These are phyloP conservation scores for Knipowitschia caucasica DNA, from an alignment of 2,797 vertebrate genomes.

Conservation along the genomic window DNA sequence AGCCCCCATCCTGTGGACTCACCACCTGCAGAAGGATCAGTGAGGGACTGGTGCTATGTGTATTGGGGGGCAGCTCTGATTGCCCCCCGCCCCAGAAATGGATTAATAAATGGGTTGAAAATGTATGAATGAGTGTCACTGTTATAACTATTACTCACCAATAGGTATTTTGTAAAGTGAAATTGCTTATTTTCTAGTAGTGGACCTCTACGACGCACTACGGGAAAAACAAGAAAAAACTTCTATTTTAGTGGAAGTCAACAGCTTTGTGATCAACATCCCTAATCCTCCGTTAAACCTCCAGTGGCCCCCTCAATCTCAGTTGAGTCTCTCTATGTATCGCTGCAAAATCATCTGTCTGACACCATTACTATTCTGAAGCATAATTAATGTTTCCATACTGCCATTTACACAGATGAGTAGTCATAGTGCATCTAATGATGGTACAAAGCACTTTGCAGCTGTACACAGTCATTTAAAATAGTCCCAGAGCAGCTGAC, in stretches of 20 bases:
- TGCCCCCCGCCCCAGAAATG: too few relatives aligned
- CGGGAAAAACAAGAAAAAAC: too few relatives aligned
- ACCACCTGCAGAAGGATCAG: too few relatives aligned
- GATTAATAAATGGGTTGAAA: too few relatives aligned
- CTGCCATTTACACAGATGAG: conserved; percentile 39
- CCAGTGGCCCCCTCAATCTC: conserved; percentile 37
- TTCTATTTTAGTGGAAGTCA: conserved; percentile 3
- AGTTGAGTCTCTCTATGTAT: conserved; percentile 44
- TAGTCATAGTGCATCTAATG: conserved; percentile 37
- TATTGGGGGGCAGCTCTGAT: too few relatives aligned
- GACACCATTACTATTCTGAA: conserved; percentile 52
- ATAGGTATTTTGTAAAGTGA: too few relatives aligned
- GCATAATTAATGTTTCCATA: conserved; percentile 52
- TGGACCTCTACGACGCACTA: too few relatives aligned
- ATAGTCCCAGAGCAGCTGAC: conserved; percentile 23
- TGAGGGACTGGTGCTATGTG: too few relatives aligned
- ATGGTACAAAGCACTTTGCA: conserved; percentile 38
- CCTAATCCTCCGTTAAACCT: conserved; percentile 53
- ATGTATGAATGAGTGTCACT: too few relatives aligned
- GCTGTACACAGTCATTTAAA: conserved; percentile 33
- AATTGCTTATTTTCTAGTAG: too few relatives aligned
- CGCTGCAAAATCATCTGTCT: conserved; percentile 48
- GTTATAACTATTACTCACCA: too few relatives aligned
- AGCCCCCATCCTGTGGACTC: too few relatives aligned
- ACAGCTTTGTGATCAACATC: conserved; percentile 27